Evolutionary conservation across 2,888 invertebrate genomes (phyloP), one percentile per base, ranked within the genome.

Genomic region (Drosophila subsilvestris): DNA sequence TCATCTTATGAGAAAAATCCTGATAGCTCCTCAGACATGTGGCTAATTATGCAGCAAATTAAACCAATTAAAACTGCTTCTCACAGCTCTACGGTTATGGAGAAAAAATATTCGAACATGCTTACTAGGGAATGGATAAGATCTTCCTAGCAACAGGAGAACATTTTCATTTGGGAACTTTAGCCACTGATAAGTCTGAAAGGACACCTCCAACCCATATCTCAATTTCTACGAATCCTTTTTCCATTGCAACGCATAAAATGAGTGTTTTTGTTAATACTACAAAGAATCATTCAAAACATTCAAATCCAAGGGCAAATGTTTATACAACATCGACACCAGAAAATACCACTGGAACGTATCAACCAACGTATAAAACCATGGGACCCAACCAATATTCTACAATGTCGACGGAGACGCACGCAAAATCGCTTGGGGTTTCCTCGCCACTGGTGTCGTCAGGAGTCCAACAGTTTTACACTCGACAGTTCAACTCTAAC

Each of bases 61-160:
- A 27, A 48, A 22, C 62, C 66, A 43, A 72, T 72, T 17, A 42
- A 17, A 8, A 53, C 43, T 9, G 27, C 27, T 12, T 1, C n/a
- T 4, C 32, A 12, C 14, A 56, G n/a, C 7, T 22, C 14, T 9
- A 9, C 20, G 14, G 37, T 37, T 37, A 37, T 14, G n/a, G 37
- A 37, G 0, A 37, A 6, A 37, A 14, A 7, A 37, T 14, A 37
- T 37, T 37, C n/a, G 37, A 37, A 37, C 18, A 32, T 32, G 20
- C n/a, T 45, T 4, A 47, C 18, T 18, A 53, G 6, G 29, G 18
- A 18, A 17, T 9, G 2, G 69, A 79, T 9, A 58, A 67, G 6
- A 18, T 76, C 2, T 75, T 68, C 47, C 25, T 80, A 9, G 74
- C 76, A 12, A 49, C 63, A 18, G 81, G 80, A 1, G 74, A 76